Evolutionary conservation across 30 jellyfish, hydroid and myxozoan species (phyloP).

Genomic region (Aurelia coerulea): DNA sequence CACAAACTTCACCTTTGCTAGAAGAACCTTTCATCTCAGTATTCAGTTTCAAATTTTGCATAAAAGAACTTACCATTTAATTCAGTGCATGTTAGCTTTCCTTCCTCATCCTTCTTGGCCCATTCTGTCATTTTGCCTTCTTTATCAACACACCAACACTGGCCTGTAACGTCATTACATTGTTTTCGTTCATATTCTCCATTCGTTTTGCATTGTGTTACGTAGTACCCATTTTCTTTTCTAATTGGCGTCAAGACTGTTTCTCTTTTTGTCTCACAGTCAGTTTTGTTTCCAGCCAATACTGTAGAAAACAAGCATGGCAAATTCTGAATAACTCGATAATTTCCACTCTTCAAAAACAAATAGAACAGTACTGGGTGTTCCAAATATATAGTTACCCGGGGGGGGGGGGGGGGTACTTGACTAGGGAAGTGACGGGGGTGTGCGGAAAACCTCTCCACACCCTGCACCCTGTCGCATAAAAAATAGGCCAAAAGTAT

Average conservation of each 20-base stretch:
- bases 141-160: slow-evolving; percentile 70
- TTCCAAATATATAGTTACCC: no score
- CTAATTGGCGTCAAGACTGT: background rate
- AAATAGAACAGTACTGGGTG: no score
- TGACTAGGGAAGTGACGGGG: no score
- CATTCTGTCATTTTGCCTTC: slow-evolving; percentile 61
- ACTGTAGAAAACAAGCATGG: background rate
- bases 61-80: slow-evolving; percentile 9
- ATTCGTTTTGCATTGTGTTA: slow-evolving; percentile 39
- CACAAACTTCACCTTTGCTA: no score
- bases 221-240: background rate
- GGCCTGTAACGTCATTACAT: slow-evolving; percentile 31
- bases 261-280: slow-evolving; percentile 36
- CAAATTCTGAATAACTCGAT: no score
- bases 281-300: slow-evolving; percentile 49
- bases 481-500: no score
- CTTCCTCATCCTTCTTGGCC: slow-evolving; percentile 31
- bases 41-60: no score
- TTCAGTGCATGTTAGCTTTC: background rate
- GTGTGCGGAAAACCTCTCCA: no score
- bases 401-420: no score
- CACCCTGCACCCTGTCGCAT: no score
- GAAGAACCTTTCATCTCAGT: no score
- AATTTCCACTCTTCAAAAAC: no score
- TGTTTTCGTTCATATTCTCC: slow-evolving; percentile 50